These are phyloP conservation scores for Minunthozetes semirufus DNA, from an alignment of 2,888 invertebrate species.

Conservation along the genomic window DNA sequence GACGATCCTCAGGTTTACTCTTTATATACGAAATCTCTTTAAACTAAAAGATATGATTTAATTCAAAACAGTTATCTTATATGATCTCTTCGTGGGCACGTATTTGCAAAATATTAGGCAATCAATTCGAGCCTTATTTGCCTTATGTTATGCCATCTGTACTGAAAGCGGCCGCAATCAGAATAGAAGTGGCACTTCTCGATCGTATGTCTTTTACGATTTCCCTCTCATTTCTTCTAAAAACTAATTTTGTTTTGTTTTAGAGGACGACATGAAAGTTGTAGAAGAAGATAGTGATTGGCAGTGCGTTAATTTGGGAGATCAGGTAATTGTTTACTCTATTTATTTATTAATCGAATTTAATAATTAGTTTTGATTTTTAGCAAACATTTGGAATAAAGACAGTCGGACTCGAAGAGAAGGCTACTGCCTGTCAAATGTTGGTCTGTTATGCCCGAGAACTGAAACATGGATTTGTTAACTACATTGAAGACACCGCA, in stretches of 20 bases:
- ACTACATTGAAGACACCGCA: conserved; percentile 70
- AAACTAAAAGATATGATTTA: conserved; percentile 10
- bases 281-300: conserved; percentile 81
- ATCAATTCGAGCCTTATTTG: conserved; percentile 78
- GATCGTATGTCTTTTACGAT: conserved; percentile 51
- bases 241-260: conserved; percentile 39
- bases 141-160: conserved; percentile 94
- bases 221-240: neutral
- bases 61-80: conserved; percentile 64
- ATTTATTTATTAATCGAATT: too few species aligned
- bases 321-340: conserved; percentile 57
- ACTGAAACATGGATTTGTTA: conserved; percentile 74
- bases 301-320: conserved; percentile 88
- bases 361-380: conserved; percentile 33
- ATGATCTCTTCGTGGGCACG: conserved; percentile 98
- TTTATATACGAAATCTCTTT: neutral
- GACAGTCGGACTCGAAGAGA: conserved; percentile 88
- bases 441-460: conserved; percentile 89
- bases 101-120: conserved; percentile 87
- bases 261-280: conserved; percentile 57
- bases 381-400: conserved; percentile 85
- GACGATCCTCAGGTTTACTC: conserved; percentile 75
- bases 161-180: conserved; percentile 80
- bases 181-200: conserved; percentile 82
- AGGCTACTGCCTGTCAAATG: conserved; percentile 94